Conservation (phyloP, 2,113 vertebrate species). For the Himantopus leucocephalus region DNA sequence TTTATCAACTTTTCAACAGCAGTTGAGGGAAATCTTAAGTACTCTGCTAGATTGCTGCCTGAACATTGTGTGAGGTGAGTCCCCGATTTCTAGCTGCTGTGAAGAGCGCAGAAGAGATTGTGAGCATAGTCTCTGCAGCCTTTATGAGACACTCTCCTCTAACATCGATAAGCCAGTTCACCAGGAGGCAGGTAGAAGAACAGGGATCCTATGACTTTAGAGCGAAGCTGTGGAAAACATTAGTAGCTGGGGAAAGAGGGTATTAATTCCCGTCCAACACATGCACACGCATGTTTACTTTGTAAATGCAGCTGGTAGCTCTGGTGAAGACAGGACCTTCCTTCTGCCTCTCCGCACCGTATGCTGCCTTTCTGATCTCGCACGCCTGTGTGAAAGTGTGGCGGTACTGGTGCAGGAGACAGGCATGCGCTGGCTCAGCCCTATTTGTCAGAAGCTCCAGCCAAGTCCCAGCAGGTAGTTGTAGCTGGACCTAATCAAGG, state of each 20-base stretch:
- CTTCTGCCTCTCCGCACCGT: too few species aligned
- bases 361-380: too few species aligned
- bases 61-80: rapidly evolving
- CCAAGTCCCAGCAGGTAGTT: rapidly evolving
- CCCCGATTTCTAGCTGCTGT: not conserved
- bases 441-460: not conserved
- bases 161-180: not conserved
- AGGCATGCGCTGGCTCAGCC: too few species aligned
- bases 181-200: not conserved
- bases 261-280: not conserved
- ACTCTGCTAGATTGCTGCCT: not conserved
- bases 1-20: not conserved
- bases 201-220: not conserved
- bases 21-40: not conserved
- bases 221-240: not conserved
- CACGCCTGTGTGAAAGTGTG: too few species aligned
- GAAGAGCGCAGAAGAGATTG: not conserved
- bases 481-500: rapidly evolving
- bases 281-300: too few species aligned
- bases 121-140: not conserved
- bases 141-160: not conserved
- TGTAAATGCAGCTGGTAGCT: too few species aligned
- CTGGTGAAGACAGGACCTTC: too few species aligned
- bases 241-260: too few species aligned
- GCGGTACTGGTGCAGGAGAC: too few species aligned